Percentiles rank a stretch among this genome's conserved stretches.
phyloP scores from a whole-genome alignment of 2,888 invertebrate genomes.

The Pterostichus madidus region DNA sequence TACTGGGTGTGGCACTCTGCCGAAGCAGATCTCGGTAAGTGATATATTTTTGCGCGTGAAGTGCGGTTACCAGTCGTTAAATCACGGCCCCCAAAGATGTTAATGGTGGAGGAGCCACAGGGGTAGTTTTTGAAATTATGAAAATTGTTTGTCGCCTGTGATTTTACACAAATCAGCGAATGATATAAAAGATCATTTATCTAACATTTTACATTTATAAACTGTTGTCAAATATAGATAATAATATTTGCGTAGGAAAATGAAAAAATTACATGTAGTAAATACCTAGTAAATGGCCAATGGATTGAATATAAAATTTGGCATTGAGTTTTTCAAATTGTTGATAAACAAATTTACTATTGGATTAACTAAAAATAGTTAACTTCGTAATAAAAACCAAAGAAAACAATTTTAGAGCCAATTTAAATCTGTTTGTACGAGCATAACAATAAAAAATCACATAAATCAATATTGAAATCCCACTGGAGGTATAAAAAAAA shows the following conservation, averaged over 20 bases:
- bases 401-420: slow-evolving; percentile 5
- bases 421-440: not conserved
- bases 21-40: too few relatives aligned
- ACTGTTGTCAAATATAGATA: slow-evolving; percentile 4
- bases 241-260: slow-evolving; percentile 29
- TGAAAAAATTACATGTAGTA: not conserved
- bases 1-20: too few relatives aligned
- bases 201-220: too few relatives aligned
- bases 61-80: too few relatives aligned
- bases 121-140: too few relatives aligned
- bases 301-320: slow-evolving; percentile 18
- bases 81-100: too few relatives aligned
- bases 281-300: not conserved
- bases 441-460: not conserved
- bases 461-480: slow-evolving; percentile 6
- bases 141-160: too few relatives aligned
- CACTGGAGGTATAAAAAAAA: not conserved
- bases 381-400: slow-evolving; percentile 27
- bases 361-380: slow-evolving; percentile 9
- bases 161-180: too few relatives aligned
- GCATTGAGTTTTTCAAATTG: slow-evolving; percentile 22
- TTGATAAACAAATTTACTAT: slow-evolving; percentile 5
- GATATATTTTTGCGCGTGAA: too few relatives aligned
- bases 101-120: too few relatives aligned
- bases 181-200: too few relatives aligned